A percentile compares a stretch with the other conserved stretches of the same genome.
Evolutionary conservation across 2,888 invertebrate genomes (phyloP).

Genomic region (Lydus trimaculatus): DNA sequence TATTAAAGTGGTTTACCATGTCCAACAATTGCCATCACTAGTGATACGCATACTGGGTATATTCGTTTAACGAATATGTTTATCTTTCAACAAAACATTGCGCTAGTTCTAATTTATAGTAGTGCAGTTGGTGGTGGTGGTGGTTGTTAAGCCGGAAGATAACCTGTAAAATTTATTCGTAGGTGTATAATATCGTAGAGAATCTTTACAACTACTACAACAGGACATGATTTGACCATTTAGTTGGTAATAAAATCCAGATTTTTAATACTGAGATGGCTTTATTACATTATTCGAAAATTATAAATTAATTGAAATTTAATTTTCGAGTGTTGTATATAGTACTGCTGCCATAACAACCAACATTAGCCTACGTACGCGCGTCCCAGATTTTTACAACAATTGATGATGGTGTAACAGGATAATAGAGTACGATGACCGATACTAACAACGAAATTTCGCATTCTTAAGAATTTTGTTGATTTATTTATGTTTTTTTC

Average conservation of each 20-base stretch:
- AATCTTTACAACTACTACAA: slow-evolving; percentile 33
- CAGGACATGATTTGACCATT: slow-evolving; percentile 44
- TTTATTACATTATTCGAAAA: slow-evolving; percentile 35
- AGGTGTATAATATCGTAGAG: slow-evolving; percentile 33
- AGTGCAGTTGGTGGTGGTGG: neutral
- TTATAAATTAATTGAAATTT: no score
- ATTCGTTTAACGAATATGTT: slow-evolving; percentile 33
- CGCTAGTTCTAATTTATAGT: neutral
- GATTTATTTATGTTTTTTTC: neutral
- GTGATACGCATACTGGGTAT: slow-evolving; percentile 31
- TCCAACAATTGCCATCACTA: slow-evolving; percentile 32
- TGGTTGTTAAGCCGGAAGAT: slow-evolving; percentile 6
- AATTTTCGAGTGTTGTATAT: neutral
- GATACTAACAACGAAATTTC: neutral
- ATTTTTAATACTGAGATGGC: slow-evolving; percentile 41
- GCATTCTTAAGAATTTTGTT: neutral
- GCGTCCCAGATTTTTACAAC: slow-evolving; percentile 20
- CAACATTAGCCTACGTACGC: neutral
- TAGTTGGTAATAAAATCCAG: slow-evolving; percentile 42
- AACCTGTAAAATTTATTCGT: slow-evolving; percentile 14
- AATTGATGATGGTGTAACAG: slow-evolving; percentile 3
- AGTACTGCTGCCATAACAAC: no score
- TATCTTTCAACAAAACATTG: slow-evolving; percentile 18
- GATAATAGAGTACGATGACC: slow-evolving; percentile 16
- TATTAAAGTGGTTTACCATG: slow-evolving; percentile 38